These are phyloP conservation scores for Limanda limanda DNA, from an alignment of 2,113 vertebrate genomes.

Conservation along the genomic window DNA sequence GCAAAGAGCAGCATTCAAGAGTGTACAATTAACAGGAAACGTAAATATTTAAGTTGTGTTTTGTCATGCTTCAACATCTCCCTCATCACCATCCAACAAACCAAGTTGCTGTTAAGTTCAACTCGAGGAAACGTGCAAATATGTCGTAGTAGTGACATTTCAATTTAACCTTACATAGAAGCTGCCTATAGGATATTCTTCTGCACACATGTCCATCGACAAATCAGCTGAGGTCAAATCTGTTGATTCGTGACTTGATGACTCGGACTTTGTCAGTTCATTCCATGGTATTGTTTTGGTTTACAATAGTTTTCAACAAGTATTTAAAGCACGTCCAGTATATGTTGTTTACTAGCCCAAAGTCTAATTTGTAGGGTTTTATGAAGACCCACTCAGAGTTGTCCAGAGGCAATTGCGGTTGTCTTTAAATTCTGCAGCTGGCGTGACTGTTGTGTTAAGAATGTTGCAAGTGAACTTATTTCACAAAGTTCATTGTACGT, in stretches of 20 bases:
- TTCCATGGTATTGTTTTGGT: constrained; percentile 28
- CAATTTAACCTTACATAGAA: too few relatives aligned
- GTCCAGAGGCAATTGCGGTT: constrained; percentile 47
- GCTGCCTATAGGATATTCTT: not conserved
- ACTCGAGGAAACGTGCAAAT: too few relatives aligned
- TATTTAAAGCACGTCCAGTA: constrained; percentile 27
- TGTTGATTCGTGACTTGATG: constrained; percentile 9
- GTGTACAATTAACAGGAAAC: constrained; percentile 1
- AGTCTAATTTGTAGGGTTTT: constrained; percentile 63
- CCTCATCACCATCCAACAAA: not conserved
- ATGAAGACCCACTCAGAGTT: constrained; percentile 68
- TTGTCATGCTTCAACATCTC: not conserved
- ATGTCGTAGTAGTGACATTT: too few relatives aligned
- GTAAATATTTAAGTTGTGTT: not conserved
- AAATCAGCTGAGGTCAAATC: constrained; percentile 6
- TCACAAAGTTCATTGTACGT: constrained; percentile 42
- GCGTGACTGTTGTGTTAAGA: constrained; percentile 46
- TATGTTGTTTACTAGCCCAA: constrained; percentile 50
- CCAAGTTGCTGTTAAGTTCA: too few relatives aligned
- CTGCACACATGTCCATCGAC: not conserved
- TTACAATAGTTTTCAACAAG: constrained; percentile 16
- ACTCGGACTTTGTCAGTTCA: constrained; percentile 24
- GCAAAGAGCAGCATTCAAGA: not conserved
- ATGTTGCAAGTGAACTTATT: constrained; percentile 34
- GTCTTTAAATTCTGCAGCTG: constrained; percentile 45